These are phyloP conservation scores for Caenorhabditis uteleia DNA, from an alignment of 2,888 invertebrate genomes.

Conservation along the genomic window DNA sequence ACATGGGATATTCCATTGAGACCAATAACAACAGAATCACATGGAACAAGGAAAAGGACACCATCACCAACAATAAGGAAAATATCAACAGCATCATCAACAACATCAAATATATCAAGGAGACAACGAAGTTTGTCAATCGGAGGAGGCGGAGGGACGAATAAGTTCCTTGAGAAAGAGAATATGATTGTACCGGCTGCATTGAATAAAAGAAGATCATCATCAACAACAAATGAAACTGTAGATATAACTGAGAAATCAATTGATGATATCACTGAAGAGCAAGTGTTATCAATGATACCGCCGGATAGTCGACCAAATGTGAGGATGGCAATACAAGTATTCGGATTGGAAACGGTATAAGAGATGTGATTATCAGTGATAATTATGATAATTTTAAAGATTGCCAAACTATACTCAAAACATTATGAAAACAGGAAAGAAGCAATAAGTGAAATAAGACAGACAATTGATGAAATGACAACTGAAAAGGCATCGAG, in stretches of 20 bases:
- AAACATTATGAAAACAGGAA: slow-evolving; percentile 38
- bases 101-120: neutral
- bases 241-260: slow-evolving; percentile 16
- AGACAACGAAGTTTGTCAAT: neutral
- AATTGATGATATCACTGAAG: slow-evolving; percentile 29
- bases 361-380: neutral
- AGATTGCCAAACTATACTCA: slow-evolving; percentile 37
- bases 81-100: neutral
- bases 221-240: slow-evolving; percentile 17
- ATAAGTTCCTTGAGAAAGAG: slow-evolving; percentile 56
- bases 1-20: slow-evolving; percentile 20
- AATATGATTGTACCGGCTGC: slow-evolving; percentile 58
- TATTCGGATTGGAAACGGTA: slow-evolving; percentile 32
- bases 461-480: slow-evolving; percentile 10
- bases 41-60: neutral
- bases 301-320: slow-evolving; percentile 34
- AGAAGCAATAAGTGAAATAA: slow-evolving; percentile 38
- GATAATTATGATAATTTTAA: neutral
- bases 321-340: slow-evolving; percentile 12
- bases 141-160: slow-evolving; percentile 7
- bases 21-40: slow-evolving; percentile 20
- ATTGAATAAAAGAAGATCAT: slow-evolving; percentile 27
- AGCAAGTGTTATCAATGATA: slow-evolving; percentile 27
- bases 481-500: slow-evolving; percentile 7
- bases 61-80: neutral